These are phyloP conservation scores for Phaenicophaeus curvirostris DNA, from an alignment of 2,797 vertebrate genomes.

Conservation along the genomic window DNA sequence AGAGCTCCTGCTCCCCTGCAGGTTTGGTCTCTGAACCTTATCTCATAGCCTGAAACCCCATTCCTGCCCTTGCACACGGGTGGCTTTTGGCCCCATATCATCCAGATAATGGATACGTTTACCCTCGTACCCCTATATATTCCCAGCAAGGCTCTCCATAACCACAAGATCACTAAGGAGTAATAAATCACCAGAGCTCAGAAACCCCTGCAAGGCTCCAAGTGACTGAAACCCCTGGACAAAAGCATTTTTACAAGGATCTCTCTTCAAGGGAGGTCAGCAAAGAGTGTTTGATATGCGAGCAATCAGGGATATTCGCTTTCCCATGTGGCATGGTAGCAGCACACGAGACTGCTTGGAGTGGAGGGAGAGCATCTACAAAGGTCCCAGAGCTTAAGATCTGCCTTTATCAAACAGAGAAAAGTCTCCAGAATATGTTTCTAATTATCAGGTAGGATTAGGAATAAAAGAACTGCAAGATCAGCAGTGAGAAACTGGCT, in stretches of 20 bases:
- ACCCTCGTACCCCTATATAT: background rate
- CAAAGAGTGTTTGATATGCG: background rate
- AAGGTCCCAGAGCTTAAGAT: background rate
- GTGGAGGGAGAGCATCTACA: background rate
- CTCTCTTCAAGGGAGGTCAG: background rate
- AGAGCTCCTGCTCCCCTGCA: background rate
- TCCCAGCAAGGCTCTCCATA: background rate
- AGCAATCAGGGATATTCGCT: background rate
- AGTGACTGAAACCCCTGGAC: background rate
- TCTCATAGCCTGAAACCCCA: background rate
- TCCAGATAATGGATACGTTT: background rate
- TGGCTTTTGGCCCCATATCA: background rate
- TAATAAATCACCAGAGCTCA: conserved; percentile 25
- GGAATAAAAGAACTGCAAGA: background rate
- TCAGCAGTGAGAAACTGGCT: background rate
- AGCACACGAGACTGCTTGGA: background rate
- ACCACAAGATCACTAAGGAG: background rate
- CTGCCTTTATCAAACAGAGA: background rate
- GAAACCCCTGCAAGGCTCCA: background rate
- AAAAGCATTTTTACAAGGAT: conserved; percentile 18
- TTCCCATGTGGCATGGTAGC: background rate
- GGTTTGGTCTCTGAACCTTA: background rate
- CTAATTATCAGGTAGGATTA: background rate
- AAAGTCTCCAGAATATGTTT: background rate
- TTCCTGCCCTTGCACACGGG: background rate